Evolutionary conservation across 53 echinoderm and acorn worm genomes (phyloP), one percentile per base, ranked within the genome.

Genomic region (Mesocentrotus franciscanus): DNA sequence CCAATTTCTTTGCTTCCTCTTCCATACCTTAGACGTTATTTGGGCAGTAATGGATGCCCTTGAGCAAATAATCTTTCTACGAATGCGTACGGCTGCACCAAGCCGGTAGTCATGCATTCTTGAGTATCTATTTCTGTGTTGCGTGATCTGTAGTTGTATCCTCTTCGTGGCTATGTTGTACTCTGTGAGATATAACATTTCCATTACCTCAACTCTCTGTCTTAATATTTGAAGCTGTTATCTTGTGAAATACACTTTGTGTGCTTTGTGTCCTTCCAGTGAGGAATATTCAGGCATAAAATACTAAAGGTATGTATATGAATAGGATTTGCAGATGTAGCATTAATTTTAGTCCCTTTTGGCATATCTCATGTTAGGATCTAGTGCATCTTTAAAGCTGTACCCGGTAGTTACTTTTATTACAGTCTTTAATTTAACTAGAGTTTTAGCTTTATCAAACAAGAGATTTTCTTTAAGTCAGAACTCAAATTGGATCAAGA

Each of bases 61-160:
- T 74, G 42, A 68, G 71, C 92, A 92, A 92, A 92, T 92, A 92
- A 92, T 92, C 92, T 92, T 92, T 74, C 92, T 91, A 91, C 91
- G 91, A 66, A 61, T 91, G 64, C 66, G 64, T 87, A 30, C 64
- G 64, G 81, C 91, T 61, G 16, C 66, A 66, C 62, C 36, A 56
- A 66, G 61, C 91, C 15, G 18, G 66, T 66, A 91, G 91, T 66
- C 91, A 91, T 61, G 91, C 91, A 35, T 62, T 66, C 66, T 66
- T 91, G 15, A 66, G 62, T 91, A 91, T 91, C 91, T 66, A 66
- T 91, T 66, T 18, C 91, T 35, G 33, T 66, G 35, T 66, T 8
- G 18, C 91, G 91, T 87, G 87, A 87, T 87, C 87, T 87, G 26
- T 8, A 5, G 11, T 56, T 26, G 26, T 87, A 57, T 57, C 27